phyloP scores from a whole-genome alignment of 2,888 invertebrate genomes.

The Orchestes rusci region DNA sequence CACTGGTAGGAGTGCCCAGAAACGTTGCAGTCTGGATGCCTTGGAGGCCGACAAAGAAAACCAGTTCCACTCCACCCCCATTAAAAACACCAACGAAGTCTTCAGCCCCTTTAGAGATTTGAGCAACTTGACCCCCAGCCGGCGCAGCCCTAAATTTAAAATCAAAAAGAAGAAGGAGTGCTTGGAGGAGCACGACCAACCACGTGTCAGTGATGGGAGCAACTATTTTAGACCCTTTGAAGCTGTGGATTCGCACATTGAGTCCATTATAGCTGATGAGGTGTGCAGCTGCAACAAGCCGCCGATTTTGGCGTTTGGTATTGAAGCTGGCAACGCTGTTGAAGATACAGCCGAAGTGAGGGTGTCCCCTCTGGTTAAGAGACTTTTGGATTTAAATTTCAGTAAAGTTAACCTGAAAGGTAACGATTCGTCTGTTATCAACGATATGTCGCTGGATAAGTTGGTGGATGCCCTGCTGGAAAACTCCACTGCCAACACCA shows the following conservation, averaged over 20 bases:
- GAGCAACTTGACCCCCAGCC: slow-evolving; percentile 54
- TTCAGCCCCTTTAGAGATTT: slow-evolving; percentile 49
- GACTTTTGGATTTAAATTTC: slow-evolving; percentile 48
- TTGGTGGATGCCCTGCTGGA: slow-evolving; percentile 58
- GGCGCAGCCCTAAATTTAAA: slow-evolving; percentile 26
- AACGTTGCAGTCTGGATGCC: slow-evolving; percentile 48
- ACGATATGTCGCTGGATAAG: slow-evolving; percentile 51
- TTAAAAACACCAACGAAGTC: slow-evolving; percentile 45
- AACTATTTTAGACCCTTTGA: slow-evolving; percentile 40
- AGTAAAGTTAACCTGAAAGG: slow-evolving; percentile 40
- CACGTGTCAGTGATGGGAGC: slow-evolving; percentile 29
- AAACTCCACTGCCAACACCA: slow-evolving; percentile 41
- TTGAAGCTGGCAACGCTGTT: not conserved
- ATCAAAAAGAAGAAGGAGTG: slow-evolving; percentile 41
- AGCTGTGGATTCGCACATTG: slow-evolving; percentile 40
- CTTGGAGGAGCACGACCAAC: slow-evolving; percentile 32
- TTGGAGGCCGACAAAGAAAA: slow-evolving; percentile 53
- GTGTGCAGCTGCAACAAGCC: slow-evolving; percentile 26
- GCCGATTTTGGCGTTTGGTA: slow-evolving; percentile 9
- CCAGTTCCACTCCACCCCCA: slow-evolving; percentile 53
- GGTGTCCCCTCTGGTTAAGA: slow-evolving; percentile 55
- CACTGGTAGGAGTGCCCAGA: slow-evolving; percentile 38
- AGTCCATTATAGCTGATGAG: slow-evolving; percentile 29
- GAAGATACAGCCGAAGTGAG: slow-evolving; percentile 31
- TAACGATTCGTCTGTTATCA: slow-evolving; percentile 47